These are phyloP conservation scores for Zygothrica quintamaculata DNA, from an alignment of 2,888 invertebrate genomes.

Conservation along the genomic window DNA sequence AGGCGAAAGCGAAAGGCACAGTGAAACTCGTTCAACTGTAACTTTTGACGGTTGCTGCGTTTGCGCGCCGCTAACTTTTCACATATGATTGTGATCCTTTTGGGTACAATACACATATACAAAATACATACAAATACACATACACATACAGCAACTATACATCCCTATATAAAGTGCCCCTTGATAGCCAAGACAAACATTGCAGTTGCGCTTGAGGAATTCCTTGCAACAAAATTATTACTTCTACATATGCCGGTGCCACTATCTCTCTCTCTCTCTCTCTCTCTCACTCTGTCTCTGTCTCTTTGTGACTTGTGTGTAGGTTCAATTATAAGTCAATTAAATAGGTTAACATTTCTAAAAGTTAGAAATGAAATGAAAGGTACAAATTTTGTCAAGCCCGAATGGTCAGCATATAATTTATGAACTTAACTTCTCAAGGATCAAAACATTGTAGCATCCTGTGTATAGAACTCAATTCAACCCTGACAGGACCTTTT, in stretches of 20 bases:
- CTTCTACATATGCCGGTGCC: slow-evolving; percentile 73
- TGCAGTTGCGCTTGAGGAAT: slow-evolving; percentile 80
- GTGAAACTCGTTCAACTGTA: slow-evolving; percentile 69
- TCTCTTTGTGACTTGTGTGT: slow-evolving; percentile 33
- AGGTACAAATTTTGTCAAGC: slow-evolving; percentile 79
- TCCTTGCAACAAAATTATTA: slow-evolving; percentile 77
- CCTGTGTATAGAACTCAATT: slow-evolving; percentile 18
- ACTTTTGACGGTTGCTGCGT: slow-evolving; percentile 47
- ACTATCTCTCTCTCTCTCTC: slow-evolving; percentile 26
- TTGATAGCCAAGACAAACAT: too few relatives aligned
- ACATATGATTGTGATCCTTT: slow-evolving; percentile 68
- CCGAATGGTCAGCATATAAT: slow-evolving; percentile 69
- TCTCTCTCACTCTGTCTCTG: background rate
- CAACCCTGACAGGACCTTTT: slow-evolving; percentile 41
- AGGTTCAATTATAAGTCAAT: slow-evolving; percentile 81
- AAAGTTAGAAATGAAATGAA: slow-evolving; percentile 68
- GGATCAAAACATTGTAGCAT: slow-evolving; percentile 48
- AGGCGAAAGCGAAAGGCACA: slow-evolving; percentile 33
- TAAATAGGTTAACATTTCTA: slow-evolving; percentile 78
- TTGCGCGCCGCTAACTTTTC: slow-evolving; percentile 74
- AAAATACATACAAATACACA: too few relatives aligned
- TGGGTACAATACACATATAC: too few relatives aligned
- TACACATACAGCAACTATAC: too few relatives aligned
- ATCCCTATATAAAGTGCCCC: too few relatives aligned
- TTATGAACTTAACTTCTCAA: slow-evolving; percentile 64